phyloP scores from a whole-genome alignment of 2,113 vertebrate genomes.

The Struthidea cinerea region DNA sequence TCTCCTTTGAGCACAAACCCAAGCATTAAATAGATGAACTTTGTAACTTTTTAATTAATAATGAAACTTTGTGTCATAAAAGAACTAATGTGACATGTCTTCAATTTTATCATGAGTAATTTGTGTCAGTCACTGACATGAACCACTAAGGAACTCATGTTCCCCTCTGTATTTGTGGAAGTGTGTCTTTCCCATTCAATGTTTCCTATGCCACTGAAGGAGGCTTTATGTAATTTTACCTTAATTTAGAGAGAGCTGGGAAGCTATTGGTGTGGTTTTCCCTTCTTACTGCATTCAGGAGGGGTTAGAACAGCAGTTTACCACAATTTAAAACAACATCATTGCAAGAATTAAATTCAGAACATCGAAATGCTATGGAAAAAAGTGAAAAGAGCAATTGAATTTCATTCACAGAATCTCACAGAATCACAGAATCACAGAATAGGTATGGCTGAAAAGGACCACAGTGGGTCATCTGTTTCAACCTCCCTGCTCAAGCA shows the following conservation, averaged over 20 bases:
- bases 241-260: not conserved
- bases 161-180: not conserved
- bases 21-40: not conserved
- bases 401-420: not conserved
- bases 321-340: not conserved
- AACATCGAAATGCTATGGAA: not conserved
- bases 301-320: not conserved
- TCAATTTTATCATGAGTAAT: not conserved
- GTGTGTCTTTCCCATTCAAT: not conserved
- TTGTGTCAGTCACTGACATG: not conserved
- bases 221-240: not conserved
- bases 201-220: not conserved
- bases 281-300: not conserved
- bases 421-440: not conserved
- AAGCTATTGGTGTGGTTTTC: not conserved
- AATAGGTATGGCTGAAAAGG: not conserved
- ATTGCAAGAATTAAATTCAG: not conserved
- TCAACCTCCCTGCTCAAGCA: not conserved
- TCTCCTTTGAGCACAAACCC: not conserved
- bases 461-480: not conserved
- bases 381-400: not conserved
- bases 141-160: not conserved
- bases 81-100: not conserved
- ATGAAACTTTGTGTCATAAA: not conserved
- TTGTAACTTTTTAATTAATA: not conserved